Evolutionary conservation across 2,797 vertebrate species (phyloP).

Genomic region (Diplodus sargus): DNA sequence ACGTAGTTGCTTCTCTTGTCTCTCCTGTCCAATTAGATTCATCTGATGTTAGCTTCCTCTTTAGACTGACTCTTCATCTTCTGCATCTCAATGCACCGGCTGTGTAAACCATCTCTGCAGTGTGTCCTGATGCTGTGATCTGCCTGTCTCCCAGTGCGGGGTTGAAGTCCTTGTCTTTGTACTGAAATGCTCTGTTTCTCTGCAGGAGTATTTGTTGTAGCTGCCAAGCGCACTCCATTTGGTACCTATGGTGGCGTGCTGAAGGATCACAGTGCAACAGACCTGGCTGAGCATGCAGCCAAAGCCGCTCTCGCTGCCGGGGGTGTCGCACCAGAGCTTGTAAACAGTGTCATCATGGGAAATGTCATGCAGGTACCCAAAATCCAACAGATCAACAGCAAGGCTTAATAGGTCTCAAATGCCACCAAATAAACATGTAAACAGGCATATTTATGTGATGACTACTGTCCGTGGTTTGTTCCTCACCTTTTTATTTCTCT

Average conservation of each 20-base stretch:
- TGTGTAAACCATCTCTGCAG: not conserved
- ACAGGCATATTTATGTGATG: not conserved
- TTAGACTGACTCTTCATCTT: not conserved
- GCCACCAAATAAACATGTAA: not conserved
- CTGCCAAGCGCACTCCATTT: slow-evolving; percentile 96
- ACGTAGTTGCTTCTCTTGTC: not conserved
- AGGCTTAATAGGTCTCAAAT: not conserved
- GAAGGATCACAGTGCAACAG: slow-evolving; percentile 92
- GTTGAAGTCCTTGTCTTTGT: slow-evolving; percentile 1
- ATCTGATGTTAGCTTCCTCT: not conserved
- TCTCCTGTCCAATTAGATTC: not conserved
- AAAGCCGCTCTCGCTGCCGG: slow-evolving; percentile 91
- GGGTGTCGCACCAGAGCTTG: slow-evolving; percentile 88
- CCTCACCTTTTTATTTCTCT: not conserved
- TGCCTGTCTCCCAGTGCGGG: slow-evolving; percentile 5
- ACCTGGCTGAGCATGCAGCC: slow-evolving; percentile 91
- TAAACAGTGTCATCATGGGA: slow-evolving; percentile 93
- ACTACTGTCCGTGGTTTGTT: not conserved
- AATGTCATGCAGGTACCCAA: slow-evolving; percentile 93
- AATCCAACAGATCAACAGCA: not conserved
- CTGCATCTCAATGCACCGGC: not conserved
- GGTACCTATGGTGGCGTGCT: slow-evolving; percentile 92
- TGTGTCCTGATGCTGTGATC: not conserved
- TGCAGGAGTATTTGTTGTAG: slow-evolving; percentile 94
- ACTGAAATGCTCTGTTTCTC: slow-evolving; percentile 32